Base-by-base conservation (phyloP, 1,140 invertebrate species). In the Cydia strobilella region DNA sequence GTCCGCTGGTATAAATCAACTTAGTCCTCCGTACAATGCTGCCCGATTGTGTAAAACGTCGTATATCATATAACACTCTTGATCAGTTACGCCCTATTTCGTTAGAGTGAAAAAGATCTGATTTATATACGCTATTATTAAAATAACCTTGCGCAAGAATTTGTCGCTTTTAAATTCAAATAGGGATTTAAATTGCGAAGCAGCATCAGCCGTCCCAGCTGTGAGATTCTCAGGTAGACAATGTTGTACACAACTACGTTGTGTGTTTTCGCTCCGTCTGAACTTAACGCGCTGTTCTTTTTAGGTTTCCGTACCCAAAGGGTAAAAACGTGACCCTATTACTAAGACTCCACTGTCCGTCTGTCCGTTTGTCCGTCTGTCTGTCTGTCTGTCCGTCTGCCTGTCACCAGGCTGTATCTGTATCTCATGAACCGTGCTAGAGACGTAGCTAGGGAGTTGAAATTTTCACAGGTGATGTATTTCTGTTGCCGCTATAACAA, bases 81-180 rank as follows among this genome's bases (percentile, higher is more conserved):
- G 54, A 20, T 23, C 54, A 59, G 20, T 23, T 59, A 23, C 54
- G 20, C 6, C 54, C 54, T 59, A 59, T 59, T 20, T 23, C 18
- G 3, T 35, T 69, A 69, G 20, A 69, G 31, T 39, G 35, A 39
- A 13, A 39, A 42, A 69, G 27, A 69, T 18, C 65, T 69, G 65
- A 69, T 69, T 69, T 69, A 69, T 69, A 69, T 20, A 35, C 65
- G 65, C 65, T 35, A 69, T 69, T 69, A 69, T 69, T 69, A 31
- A 69, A 35, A 35, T 69, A 69, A 35, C 31, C n/a, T 59, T 59
- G 54, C 27, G 65, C 65, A 18, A 13, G 31, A 69, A 69, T 69
- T 69, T 35, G 65, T 35, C 65, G 23, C 54, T 59, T 59, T 35
- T 27, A 66, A 66, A 66, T 66, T 66, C 27, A 66, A 35, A 69